A percentile compares a stretch with the other conserved stretches of the same genome.
phyloP scores from a whole-genome alignment of 2,113 vertebrate genomes.

The Rissa tridactyla region DNA sequence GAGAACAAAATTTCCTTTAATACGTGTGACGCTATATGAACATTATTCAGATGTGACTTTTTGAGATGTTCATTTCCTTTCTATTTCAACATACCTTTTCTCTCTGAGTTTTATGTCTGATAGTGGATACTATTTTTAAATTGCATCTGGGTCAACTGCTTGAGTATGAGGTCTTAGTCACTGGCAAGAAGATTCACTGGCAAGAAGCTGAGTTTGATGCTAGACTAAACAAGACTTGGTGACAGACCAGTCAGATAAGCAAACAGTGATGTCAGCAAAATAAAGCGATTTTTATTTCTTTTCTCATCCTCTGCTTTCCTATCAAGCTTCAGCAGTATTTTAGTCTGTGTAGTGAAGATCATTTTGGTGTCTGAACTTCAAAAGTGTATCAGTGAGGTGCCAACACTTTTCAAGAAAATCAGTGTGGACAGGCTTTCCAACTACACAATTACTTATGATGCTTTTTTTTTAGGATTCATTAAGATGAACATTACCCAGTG shows the following conservation, averaged over 20 bases:
- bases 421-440: not conserved
- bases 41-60: not conserved
- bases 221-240: not conserved
- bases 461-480: not conserved
- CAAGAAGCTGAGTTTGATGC: not conserved
- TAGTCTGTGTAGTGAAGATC: not conserved
- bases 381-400: not conserved
- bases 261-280: not conserved
- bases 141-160: not conserved
- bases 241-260: not conserved
- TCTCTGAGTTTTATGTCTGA: not conserved
- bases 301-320: not conserved
- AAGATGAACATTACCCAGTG: not conserved
- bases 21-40: not conserved
- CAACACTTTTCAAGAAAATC: not conserved
- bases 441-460: not conserved
- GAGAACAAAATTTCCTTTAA: not conserved
- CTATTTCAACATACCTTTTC: not conserved
- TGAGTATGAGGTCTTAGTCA: not conserved
- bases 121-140: not conserved
- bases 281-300: not conserved
- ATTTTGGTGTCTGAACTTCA: not conserved
- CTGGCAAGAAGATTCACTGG: not conserved
- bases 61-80: not conserved
- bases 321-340: not conserved